Conservation (phyloP, 2,888 invertebrate genomes). For the Hypercompe scribonia region DNA sequence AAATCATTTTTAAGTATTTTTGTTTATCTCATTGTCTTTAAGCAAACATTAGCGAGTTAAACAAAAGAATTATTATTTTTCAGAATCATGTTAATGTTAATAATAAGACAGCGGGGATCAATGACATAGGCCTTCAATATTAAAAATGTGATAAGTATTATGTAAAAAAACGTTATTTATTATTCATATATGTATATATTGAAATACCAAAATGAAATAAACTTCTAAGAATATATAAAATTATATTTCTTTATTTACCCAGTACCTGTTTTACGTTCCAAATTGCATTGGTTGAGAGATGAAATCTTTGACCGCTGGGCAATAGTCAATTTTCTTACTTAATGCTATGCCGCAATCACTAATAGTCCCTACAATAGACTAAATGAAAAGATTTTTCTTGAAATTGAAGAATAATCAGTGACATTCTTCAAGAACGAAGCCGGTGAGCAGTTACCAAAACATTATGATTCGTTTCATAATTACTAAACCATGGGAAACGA, state of each 20-base stretch:
- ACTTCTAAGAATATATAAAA: neutral
- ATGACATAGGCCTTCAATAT: constrained; percentile 17
- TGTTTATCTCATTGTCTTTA: neutral
- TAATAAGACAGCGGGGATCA: neutral
- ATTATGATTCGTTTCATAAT: too few species aligned
- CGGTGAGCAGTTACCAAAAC: too few species aligned
- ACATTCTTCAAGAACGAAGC: too few species aligned
- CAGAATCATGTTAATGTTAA: neutral
- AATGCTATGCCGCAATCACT: too few species aligned
- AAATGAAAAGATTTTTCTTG: too few species aligned
- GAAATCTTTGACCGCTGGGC: neutral
- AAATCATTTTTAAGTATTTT: neutral
- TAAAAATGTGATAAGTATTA: constrained; percentile 50
- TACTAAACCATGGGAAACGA: too few species aligned
- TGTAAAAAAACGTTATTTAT: constrained; percentile 47
- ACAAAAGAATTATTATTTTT: neutral
- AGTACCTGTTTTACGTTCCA: neutral
- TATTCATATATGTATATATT: constrained; percentile 22
- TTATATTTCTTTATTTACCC: neutral
- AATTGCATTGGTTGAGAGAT: neutral
- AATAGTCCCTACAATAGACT: too few species aligned
- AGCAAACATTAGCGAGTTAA: neutral
- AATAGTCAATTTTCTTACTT: too few species aligned
- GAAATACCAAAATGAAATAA: constrained; percentile 7
- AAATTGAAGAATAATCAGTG: too few species aligned